Evolutionary conservation across 2,113 vertebrate genomes (phyloP).

Genomic region (Sterna hirundo): DNA sequence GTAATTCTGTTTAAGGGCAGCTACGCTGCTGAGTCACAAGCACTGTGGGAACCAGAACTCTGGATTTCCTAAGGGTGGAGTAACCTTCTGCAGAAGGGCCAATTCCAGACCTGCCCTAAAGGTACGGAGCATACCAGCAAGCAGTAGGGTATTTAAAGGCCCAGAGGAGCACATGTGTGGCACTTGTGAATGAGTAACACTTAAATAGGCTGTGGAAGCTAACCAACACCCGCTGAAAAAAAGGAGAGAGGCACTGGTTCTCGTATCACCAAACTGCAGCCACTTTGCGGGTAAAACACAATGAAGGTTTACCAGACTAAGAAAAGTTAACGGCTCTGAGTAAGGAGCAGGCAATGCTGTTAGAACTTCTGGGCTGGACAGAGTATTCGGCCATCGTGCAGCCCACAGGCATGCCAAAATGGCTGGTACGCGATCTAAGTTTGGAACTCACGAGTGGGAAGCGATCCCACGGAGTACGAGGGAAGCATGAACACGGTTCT

Average conservation of each 20-base stretch:
- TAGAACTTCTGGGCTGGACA: not conserved
- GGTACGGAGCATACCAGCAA: not conserved
- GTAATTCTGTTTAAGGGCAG: slow-evolving; percentile 43
- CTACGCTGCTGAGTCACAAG: slow-evolving; percentile 46
- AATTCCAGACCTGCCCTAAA: slow-evolving; percentile 48
- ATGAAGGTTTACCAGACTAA: not conserved
- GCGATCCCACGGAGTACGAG: not conserved
- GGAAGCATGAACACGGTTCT: not conserved
- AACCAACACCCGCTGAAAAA: not conserved
- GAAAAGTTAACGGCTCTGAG: not conserved
- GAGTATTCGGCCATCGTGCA: rapidly evolving
- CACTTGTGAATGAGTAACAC: slow-evolving; percentile 1
- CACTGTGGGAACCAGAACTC: slow-evolving; percentile 51
- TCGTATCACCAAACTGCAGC: not conserved
- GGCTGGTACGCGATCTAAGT: not conserved
- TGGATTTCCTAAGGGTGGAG: slow-evolving; percentile 52
- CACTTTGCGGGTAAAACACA: not conserved
- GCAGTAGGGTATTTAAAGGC: slow-evolving; percentile 21
- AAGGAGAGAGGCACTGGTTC: not conserved
- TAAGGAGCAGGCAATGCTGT: not conserved
- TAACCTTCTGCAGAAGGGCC: slow-evolving; percentile 39
- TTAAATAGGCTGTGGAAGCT: not conserved
- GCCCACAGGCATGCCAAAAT: not conserved
- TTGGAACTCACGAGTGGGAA: not conserved
- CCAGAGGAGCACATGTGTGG: not conserved